Evolutionary conservation across 2,888 invertebrate genomes (phyloP), one percentile per base, ranked within the genome.

Genomic region (Argyra leucocephala): DNA sequence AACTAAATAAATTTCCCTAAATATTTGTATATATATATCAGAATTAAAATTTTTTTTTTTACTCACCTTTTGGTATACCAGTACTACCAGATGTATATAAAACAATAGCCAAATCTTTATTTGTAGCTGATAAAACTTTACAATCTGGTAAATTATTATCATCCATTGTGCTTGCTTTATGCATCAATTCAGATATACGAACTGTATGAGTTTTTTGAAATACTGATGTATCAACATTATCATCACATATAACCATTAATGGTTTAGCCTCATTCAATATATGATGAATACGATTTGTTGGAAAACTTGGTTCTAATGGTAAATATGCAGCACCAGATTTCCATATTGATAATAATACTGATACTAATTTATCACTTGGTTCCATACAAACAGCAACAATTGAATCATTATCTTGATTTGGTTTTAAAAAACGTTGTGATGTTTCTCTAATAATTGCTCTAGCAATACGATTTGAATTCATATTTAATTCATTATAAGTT

Each of bases 71-170:
- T 6, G 93, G 93, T 22, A 90, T 81, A 0, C 93, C 94, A 0
- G 93, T 93, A 74, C 93, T 93, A 18, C 94, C 95, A 26, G 94
- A 94, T 58, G 93, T 93, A 73, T 91, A 93, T 22, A 92, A 78
- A 22, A 92, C 86, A 62, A 90, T 85, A 0, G 88, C 90, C 10
- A 88, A 81, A 72, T 84, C 83, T 61, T 83, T 81, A 24, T 76
- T 57, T 73, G 59, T 72, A 70, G 70, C 71, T 10, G 73, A 68
- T 72, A 78, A 70, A 83, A 83, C 69, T 72, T 78, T 76, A 12
- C 81, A 80, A 1, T 77, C 68, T 0, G 72, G 67, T 60, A 80
- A 70, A 70, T 80, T 79, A 15, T 64, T 67, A 0, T 69, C 68
- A 63, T 73, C 73, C 63, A 75, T 68, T 66, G 74, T 72, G 58